phyloP scores from a whole-genome alignment of 2,113 vertebrate genomes.

The Porphyrio hochstetteri region DNA sequence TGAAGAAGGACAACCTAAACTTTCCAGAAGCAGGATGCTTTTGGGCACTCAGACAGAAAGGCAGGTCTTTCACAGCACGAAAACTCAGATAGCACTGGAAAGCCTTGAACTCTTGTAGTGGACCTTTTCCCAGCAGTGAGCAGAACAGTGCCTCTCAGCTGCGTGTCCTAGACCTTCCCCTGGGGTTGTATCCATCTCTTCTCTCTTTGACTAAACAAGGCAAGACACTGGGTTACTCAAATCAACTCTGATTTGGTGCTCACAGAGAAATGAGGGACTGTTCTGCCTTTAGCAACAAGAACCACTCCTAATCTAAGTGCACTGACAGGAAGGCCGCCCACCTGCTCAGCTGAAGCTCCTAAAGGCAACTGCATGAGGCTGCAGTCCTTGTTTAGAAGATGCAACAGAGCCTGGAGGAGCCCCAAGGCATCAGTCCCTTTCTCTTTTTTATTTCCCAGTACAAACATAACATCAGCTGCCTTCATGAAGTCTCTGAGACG shows the following conservation, averaged over 20 bases:
- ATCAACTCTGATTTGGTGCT: not conserved
- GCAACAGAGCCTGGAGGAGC: not conserved
- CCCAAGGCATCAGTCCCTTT: not conserved
- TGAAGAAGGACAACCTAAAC: not conserved
- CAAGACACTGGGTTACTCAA: not conserved
- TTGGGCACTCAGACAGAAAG: not conserved
- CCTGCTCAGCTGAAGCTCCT: not conserved
- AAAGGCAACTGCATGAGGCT: not conserved
- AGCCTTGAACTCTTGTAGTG: not conserved
- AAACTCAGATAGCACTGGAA: not conserved
- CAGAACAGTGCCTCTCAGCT: not conserved
- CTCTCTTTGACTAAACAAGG: not conserved
- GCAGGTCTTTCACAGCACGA: not conserved
- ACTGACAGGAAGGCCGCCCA: not conserved
- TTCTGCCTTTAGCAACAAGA: not conserved
- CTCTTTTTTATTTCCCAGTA: not conserved
- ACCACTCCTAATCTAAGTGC: not conserved
- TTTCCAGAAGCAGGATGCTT: not conserved
- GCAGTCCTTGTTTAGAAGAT: not conserved
- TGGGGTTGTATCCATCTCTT: not conserved
- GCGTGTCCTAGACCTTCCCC: not conserved
- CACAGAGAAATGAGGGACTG: not conserved
- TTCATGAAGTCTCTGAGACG: not conserved
- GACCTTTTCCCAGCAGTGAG: not conserved
- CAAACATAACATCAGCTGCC: not conserved